Conservation (phyloP, 2,888 invertebrate genomes). For the Listrodromus nycthemerus region DNA sequence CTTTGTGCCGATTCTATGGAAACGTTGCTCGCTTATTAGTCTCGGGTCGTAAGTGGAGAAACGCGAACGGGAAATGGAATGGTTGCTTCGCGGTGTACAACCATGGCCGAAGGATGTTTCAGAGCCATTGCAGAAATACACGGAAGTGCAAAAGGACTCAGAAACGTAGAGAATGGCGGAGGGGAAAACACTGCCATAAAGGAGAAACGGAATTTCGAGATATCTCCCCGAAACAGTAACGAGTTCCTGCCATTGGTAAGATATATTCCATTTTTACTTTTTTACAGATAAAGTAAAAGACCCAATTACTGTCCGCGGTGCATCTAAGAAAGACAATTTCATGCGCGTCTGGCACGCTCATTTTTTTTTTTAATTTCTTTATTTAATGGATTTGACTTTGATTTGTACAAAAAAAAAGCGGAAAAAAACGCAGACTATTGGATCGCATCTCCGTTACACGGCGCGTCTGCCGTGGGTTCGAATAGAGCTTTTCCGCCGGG, state of each 20-base stretch:
- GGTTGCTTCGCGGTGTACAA: constrained; percentile 20
- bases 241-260: constrained; percentile 21
- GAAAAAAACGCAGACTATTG: background rate
- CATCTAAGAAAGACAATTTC: too few species aligned
- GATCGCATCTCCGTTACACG: constrained; percentile 53
- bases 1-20: constrained; percentile 22
- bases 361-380: too few species aligned
- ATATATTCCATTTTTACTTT: background rate
- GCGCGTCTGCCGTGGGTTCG: constrained; percentile 44
- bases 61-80: constrained; percentile 39
- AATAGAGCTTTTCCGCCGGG: constrained; percentile 51
- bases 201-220: constrained; percentile 35
- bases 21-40: constrained; percentile 44
- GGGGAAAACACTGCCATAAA: background rate
- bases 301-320: too few species aligned
- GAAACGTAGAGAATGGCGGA: background rate
- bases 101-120: constrained; percentile 1
- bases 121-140: constrained; percentile 8
- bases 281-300: too few species aligned
- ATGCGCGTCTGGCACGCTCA: too few species aligned
- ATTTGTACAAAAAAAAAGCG: constrained; percentile 2
- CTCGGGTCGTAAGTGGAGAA: constrained; percentile 28
- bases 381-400: too few species aligned
- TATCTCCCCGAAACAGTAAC: background rate
- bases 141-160: background rate